These are phyloP conservation scores for Lophius americanus DNA, from an alignment of 2,797 vertebrate species.

Conservation along the genomic window DNA sequence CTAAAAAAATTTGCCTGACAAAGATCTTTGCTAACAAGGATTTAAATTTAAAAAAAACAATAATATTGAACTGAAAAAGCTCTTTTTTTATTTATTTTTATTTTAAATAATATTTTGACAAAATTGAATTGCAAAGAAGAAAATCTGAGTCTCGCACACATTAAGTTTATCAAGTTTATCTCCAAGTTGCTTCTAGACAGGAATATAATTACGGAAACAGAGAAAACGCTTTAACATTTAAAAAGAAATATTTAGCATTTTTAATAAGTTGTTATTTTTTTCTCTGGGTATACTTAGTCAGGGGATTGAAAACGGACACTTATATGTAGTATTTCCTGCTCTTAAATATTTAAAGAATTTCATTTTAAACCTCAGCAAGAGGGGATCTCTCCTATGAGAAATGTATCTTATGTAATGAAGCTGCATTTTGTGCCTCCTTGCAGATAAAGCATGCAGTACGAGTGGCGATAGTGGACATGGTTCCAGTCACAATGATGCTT, in stretches of 20 bases:
- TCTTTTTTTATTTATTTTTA: too few species aligned
- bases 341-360: constrained; percentile 27
- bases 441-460: constrained; percentile 83
- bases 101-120: too few species aligned
- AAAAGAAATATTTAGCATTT: constrained; percentile 8
- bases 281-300: constrained; percentile 15
- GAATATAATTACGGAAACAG: neutral
- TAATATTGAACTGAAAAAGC: too few species aligned
- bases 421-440: constrained; percentile 20
- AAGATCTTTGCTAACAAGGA: too few species aligned
- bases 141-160: too few species aligned
- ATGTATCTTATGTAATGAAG: constrained; percentile 24
- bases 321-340: constrained; percentile 8
- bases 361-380: constrained; percentile 21
- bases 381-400: constrained; percentile 28
- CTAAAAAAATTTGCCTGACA: too few species aligned
- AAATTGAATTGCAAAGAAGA: too few species aligned
- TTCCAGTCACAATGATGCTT: constrained; percentile 82
- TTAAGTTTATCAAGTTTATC: too few species aligned
- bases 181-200: too few species aligned
- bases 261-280: too few species aligned
- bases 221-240: neutral
- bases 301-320: constrained; percentile 27
- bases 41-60: too few species aligned
- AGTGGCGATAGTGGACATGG: constrained; percentile 82